A percentile compares a stretch with the other conserved stretches of the same genome.
phyloP scores from a whole-genome alignment of 2,888 invertebrate genomes.

The Halocaridina rubra region DNA sequence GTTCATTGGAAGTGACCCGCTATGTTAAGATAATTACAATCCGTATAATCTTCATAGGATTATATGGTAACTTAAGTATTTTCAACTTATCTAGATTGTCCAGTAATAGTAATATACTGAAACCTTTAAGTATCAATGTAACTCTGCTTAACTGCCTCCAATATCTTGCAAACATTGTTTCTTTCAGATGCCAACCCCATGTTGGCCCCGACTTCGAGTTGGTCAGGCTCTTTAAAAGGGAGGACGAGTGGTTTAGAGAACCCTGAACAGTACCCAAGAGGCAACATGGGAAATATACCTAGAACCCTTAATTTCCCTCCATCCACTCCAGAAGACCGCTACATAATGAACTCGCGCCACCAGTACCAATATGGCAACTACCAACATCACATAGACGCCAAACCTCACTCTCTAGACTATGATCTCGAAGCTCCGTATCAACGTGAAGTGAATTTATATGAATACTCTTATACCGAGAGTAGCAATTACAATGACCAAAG shows the following conservation, averaged over 20 bases:
- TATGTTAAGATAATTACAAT: too few species aligned
- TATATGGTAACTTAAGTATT: too few species aligned
- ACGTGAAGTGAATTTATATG: conserved; percentile 26
- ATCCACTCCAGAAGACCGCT: conserved; percentile 5
- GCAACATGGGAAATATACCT: neutral
- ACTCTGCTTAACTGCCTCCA: too few species aligned
- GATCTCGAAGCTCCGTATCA: conserved; percentile 33
- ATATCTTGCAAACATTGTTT: too few species aligned
- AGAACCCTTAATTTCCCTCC: conserved; percentile 15
- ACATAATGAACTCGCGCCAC: neutral
- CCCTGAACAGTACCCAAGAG: neutral
- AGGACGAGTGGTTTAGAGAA: neutral
- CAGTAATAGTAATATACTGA: too few species aligned
- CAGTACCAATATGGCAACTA: conserved; percentile 4
- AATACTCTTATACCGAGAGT: conserved; percentile 37
- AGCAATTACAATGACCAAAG: neutral
- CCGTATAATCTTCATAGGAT: too few species aligned
- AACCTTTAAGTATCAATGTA: too few species aligned
- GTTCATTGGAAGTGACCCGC: too few species aligned
- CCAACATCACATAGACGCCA: conserved; percentile 17
- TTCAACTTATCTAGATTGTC: too few species aligned
- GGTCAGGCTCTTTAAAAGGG: neutral
- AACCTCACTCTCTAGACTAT: conserved; percentile 29
- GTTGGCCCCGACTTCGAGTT: conserved; percentile 41
- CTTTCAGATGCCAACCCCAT: conserved; percentile 33